These are phyloP conservation scores for Dione vanillae DNA, from an alignment of 2,888 invertebrate species.

Conservation along the genomic window DNA sequence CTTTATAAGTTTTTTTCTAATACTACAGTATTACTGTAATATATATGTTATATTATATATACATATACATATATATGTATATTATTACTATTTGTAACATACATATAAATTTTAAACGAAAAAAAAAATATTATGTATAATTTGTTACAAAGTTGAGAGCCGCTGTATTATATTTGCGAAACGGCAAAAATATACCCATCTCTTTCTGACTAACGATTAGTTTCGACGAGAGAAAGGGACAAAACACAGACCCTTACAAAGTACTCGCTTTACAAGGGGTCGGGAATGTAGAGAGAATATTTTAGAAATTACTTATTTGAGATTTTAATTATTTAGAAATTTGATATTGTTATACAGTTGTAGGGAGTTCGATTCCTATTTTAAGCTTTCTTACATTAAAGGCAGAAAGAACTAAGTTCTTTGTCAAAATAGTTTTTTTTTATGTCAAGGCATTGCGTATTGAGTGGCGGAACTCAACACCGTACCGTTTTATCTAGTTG, in stretches of 20 bases:
- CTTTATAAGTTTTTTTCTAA: not conserved
- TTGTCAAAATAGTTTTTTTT: too few relatives aligned
- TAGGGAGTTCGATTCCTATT: not conserved
- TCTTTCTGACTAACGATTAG: constrained; percentile 5
- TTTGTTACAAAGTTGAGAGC: constrained; percentile 2
- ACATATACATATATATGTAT: too few relatives aligned
- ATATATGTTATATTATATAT: too few relatives aligned
- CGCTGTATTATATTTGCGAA: constrained; percentile 8
- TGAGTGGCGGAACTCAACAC: too few relatives aligned
- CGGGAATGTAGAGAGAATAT: constrained; percentile 11
- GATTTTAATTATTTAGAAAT: not conserved
- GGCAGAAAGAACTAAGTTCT: too few relatives aligned
- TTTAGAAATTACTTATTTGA: constrained; percentile 1
- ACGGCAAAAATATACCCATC: not conserved
- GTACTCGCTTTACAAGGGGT: constrained; percentile 1
- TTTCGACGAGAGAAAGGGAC: not conserved
- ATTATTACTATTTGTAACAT: too few relatives aligned
- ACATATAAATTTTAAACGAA: not conserved
- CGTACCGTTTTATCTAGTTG: too few relatives aligned
- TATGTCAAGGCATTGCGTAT: too few relatives aligned
- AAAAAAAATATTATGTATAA: not conserved
- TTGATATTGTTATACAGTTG: not conserved
- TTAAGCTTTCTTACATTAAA: not conserved
- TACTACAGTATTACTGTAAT: too few relatives aligned
- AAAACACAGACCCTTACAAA: not conserved